Base-by-base conservation (phyloP, 2,888 invertebrate genomes). In the Cheilosia grossa region DNA sequence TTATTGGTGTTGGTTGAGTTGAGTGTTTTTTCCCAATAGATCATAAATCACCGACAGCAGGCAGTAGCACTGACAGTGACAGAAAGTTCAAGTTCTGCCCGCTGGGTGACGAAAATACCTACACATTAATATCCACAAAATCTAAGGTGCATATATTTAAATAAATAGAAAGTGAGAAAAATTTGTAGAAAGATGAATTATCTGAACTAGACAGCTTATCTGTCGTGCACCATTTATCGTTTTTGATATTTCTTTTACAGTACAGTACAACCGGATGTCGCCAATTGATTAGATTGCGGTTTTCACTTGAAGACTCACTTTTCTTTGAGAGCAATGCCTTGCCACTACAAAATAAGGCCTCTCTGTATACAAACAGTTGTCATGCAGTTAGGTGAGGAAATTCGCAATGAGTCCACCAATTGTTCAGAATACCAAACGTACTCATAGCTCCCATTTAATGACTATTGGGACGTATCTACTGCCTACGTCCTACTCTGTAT, bases 241-340 rank as follows among this genome's bases (percentile, higher is more conserved):
- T 17, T 17, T 49, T 49, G 19, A 42, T 42, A 7, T 44, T 47
- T 19, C 2, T 19, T 1, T 9, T 47, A 17, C 19, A 7, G 7
- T 2, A 42, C 17, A 44, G 2, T 21, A 51, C 15, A 24, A 58
- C 56, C 56, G 56, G 56, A 58, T 33, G 56, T 30, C 30, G 2
- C 13, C 37, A 58, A 58, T 58, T 58, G 56, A 58, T 58, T 33
- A 37, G 56, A 58, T 37, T 58, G 53, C 53, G 17, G 44, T n/a
- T 47, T 3, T 7, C 17, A 47, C 44, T 47, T 47, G 17, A 47
- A 17, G 44, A 47, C 17, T 9, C 44, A 51, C 15, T 51, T 51
- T 24, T 21, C 6, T 7, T 30, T 9, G 9, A 30, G 54, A 33
- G 30, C 24, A 27, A n/a, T n/a, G 13, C 27, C n/a, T 49, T n/a